A percentile compares a stretch with the other conserved stretches of the same genome.
phyloP scores from a whole-genome alignment of 1,140 invertebrate genomes.

The Pogonognathellus flavescens region DNA sequence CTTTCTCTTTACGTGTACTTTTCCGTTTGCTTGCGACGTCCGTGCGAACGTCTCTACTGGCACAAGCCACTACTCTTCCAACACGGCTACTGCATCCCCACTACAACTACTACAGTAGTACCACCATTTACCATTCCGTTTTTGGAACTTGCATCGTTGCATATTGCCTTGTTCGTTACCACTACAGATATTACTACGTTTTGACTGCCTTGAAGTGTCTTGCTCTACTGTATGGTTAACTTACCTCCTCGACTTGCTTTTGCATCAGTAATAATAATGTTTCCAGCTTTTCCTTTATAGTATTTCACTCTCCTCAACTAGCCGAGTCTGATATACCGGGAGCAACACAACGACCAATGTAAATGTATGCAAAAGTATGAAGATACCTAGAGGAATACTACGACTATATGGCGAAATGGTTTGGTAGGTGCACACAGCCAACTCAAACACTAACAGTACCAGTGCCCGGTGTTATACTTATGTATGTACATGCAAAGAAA shows the following conservation, averaged over 20 bases:
- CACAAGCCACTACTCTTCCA: too few relatives aligned
- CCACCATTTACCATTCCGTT: neutral
- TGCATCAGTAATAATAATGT: neutral
- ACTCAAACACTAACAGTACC: too few relatives aligned
- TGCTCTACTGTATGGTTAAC: neutral
- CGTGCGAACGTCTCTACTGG: too few relatives aligned
- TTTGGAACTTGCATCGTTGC: conserved; percentile 22
- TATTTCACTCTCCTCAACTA: neutral
- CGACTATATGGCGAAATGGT: too few relatives aligned
- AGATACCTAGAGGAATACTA: neutral
- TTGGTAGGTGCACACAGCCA: too few relatives aligned
- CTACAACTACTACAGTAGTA: neutral
- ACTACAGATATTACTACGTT: neutral
- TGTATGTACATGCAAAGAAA: neutral
- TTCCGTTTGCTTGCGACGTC: too few relatives aligned
- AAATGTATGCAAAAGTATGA: conserved; percentile 45
- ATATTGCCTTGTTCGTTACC: conserved; percentile 21
- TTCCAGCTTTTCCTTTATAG: conserved; percentile 27
- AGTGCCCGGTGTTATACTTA: neutral
- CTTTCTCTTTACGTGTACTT: neutral
- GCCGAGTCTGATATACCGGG: neutral
- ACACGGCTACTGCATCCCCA: neutral
- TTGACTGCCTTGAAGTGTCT: neutral
- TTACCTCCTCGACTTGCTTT: neutral
- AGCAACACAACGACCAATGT: neutral